Conservation (phyloP, 2,113 vertebrate species). For the Cavia porcellus region DNA sequence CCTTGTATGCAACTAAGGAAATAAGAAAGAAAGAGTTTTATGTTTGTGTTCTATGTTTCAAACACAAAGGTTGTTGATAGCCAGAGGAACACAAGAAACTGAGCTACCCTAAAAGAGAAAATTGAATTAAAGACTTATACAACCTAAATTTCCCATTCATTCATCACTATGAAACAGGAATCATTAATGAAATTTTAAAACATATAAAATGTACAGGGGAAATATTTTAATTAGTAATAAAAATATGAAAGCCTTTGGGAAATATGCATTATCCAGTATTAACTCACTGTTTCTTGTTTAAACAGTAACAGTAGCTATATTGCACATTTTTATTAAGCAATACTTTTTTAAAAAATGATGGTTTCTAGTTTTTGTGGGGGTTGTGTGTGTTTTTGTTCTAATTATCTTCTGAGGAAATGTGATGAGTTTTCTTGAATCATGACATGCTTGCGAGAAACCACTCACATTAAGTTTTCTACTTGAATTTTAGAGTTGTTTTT, state of each 20-base stretch:
- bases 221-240: background rate
- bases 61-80: background rate
- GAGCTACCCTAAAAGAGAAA: background rate
- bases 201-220: background rate
- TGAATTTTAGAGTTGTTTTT: background rate
- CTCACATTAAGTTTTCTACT: background rate
- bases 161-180: background rate
- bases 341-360: background rate
- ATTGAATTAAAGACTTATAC: constrained; percentile 14
- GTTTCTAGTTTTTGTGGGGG: background rate
- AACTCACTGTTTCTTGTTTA: background rate
- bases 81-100: background rate
- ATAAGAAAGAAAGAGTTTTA: background rate
- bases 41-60: background rate
- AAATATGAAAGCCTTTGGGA: constrained; percentile 21
- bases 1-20: background rate
- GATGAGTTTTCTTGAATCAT: background rate
- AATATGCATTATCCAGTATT: background rate
- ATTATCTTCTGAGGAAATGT: background rate
- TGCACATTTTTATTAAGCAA: background rate
- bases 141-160: constrained; percentile 4
- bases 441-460: background rate
- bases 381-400: background rate
- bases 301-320: background rate
- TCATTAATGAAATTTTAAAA: background rate